Base-by-base conservation (phyloP, 2,888 invertebrate genomes). In the Brenthis hecate region DNA sequence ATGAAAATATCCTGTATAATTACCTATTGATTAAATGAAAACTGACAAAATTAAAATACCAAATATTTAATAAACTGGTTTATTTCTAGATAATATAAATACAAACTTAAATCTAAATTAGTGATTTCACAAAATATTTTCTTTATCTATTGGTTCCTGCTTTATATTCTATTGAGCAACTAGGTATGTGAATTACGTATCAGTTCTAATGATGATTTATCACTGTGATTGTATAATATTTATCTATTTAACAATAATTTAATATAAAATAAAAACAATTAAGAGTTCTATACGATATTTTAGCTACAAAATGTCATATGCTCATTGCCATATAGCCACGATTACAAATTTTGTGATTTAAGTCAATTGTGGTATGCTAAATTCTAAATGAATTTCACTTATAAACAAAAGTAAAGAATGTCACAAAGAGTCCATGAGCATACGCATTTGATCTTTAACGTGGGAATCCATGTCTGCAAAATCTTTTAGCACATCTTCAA, bases 391-490 rank as follows among this genome's bases (percentile, higher is more conserved):
- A 11, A 43, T 11, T 43, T 43, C 11, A 11, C 36, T 43, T 43
- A 2, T 11, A 11, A 43, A 43, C 36, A 11, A 23, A 48, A 28
- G 14, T 14, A 62, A 60, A 57, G 14, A 19, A 8, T 70, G 56
- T 72, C 67, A 70, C 70, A 70, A 70, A 11, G 70, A 65, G 32
- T 93, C 91, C 78, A 86, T 89, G 74, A 94, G 85, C 85, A 93
- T 87, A 77, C 92, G 91, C 86, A 95, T 93, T 84, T 94, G 94
- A 70, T 93, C 94, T 82, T 96, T 96, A 87, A 97, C 95, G 83
- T 97, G 97, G 68, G 94, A 89, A 81, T 97, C 96, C 92, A 97
- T 94, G 76, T 97, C 94, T n/a, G 96, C 94, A 81, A 96, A 97
- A 85, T 97, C 97, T 70, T 94, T 92, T 70, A 98, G 88, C 14